Base-by-base conservation (phyloP, 2,797 vertebrate genomes). In the Sebastes matsubarae region DNA sequence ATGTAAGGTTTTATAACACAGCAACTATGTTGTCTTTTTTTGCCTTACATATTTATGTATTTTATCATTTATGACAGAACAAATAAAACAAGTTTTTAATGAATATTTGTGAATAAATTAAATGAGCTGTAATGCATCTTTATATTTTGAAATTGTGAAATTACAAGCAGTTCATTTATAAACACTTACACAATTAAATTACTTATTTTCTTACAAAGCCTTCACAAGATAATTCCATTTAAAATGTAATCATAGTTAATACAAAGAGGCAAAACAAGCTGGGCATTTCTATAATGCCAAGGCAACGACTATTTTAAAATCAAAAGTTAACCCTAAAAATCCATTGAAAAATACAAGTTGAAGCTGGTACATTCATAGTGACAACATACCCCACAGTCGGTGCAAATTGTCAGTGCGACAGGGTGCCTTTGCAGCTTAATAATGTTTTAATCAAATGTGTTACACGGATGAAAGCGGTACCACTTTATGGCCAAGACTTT, bases 391-490 rank as follows among this genome's bases (percentile, higher is more conserved):
- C 20, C 4, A 3, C 14, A 50, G 29, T 22, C 9, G 18, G 54
- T 32, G 9, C 6, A 42, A 60, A 79, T 27, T 59, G 58, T 38
- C 12, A 20, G 36, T 38, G 64, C 61, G 57, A 75, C 52, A 68
- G 73, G n/a, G 52, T 63, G 61, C n/a, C 68, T 81, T 74, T 71
- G 52, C 66, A 61, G 68, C 27, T 30, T 55, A 34, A 76, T 73
- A 71, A 74, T 25, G 65, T 80, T 74, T 72, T 77, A 63, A 87
- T 88, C 73, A 82, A 86, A 84, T 16, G 34, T 82, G 54, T 38
- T 66, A 54, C 12, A 14, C 52, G 9, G 67, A 81, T 72, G 64
- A 82, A 76, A 84, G 74, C 18, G 5, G 8, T 10, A 55, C 64
- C 60, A 60, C 29, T 76, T 75, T 61, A 65, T 3, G 13, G 59